Percentiles rank a stretch among this genome's conserved stretches.
phyloP scores from a whole-genome alignment of 2,888 invertebrate species.

The Diaprepes abbreviatus region DNA sequence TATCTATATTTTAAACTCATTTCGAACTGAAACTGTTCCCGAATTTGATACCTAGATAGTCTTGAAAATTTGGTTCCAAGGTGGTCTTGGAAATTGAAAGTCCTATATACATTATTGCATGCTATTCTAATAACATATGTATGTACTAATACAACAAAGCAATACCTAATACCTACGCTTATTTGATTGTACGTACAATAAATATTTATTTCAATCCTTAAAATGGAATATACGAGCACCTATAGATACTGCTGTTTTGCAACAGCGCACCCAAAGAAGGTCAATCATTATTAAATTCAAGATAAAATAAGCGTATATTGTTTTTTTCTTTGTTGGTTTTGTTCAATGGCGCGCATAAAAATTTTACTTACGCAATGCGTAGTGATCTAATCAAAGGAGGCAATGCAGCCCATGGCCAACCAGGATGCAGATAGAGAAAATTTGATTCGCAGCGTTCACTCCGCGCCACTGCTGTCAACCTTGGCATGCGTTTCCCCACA shows the following conservation, averaged over 20 bases:
- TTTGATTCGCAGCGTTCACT: constrained; percentile 25
- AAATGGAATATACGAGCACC: background rate
- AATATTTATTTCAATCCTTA: background rate
- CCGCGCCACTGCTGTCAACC: constrained; percentile 22
- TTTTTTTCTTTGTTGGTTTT: constrained; percentile 31
- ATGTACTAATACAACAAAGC: too few species aligned
- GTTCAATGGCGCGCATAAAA: constrained; percentile 26
- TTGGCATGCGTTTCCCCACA: constrained; percentile 18
- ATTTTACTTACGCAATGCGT: constrained; percentile 40
- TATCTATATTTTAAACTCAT: too few species aligned
- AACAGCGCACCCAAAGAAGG: constrained; percentile 22
- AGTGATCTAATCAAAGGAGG: constrained; percentile 36
- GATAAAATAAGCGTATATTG: constrained; percentile 25
- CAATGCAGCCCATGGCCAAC: constrained; percentile 40
- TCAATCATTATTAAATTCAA: constrained; percentile 30
- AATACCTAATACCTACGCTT: too few species aligned
- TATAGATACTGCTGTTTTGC: constrained; percentile 11
- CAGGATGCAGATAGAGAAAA: constrained; percentile 26
- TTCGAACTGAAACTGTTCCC: too few species aligned
- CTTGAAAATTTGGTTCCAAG: too few species aligned
- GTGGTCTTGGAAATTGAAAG: too few species aligned
- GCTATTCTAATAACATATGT: too few species aligned
- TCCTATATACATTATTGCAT: too few species aligned
- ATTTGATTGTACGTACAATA: too few species aligned
- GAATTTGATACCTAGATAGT: too few species aligned